phyloP scores from a whole-genome alignment of 2,113 vertebrate genomes.

The Willisornis vidua region DNA sequence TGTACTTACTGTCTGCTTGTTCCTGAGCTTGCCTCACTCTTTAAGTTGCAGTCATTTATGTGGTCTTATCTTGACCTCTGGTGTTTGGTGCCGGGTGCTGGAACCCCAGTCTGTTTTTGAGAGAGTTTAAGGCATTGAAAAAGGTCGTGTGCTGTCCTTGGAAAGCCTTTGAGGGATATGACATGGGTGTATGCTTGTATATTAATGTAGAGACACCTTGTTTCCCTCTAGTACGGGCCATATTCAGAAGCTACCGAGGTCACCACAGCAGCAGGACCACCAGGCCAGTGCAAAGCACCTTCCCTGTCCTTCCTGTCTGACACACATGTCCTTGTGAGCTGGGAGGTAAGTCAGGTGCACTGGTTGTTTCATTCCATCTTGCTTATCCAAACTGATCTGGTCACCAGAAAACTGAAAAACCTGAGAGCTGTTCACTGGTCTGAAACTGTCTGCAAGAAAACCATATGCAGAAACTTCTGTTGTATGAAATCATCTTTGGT shows the following conservation, averaged over 20 bases:
- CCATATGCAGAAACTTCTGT: accelerated
- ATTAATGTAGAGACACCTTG: background rate
- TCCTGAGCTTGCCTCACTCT: background rate
- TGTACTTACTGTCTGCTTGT: accelerated
- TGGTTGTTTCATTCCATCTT: background rate
- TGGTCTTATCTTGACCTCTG: background rate
- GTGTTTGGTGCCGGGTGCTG: accelerated
- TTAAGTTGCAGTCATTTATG: accelerated
- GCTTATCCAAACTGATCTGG: accelerated
- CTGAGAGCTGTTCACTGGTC: background rate
- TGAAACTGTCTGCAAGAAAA: background rate
- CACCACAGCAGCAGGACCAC: slow-evolving; percentile 91
- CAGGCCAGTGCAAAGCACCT: slow-evolving; percentile 89
- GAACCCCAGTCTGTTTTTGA: background rate
- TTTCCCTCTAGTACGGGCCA: slow-evolving; percentile 80
- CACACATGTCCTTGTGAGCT: slow-evolving; percentile 84
- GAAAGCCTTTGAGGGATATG: background rate
- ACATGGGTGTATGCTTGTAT: background rate
- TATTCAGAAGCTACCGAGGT: slow-evolving; percentile 87
- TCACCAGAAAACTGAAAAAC: background rate
- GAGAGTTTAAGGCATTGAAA: accelerated
- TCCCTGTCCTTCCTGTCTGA: slow-evolving; percentile 84
- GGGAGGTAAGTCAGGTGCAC: slow-evolving; percentile 86
- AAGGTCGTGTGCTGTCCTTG: background rate
- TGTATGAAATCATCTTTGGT: background rate